phyloP scores from a whole-genome alignment of 2,888 invertebrate genomes.

The Apomyelois bistriatella region DNA sequence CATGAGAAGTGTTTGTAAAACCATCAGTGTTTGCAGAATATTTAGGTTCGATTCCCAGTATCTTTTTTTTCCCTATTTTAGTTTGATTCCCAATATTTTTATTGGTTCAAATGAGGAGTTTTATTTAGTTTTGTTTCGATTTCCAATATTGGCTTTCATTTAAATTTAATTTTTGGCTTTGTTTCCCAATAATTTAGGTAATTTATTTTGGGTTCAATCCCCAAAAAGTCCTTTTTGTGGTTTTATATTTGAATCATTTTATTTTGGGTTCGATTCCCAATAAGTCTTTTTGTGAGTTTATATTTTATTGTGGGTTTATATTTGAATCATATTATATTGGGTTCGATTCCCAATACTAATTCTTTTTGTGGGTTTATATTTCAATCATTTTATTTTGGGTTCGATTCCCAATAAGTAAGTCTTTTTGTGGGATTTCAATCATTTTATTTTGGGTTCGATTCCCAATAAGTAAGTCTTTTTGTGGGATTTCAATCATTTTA shows the following conservation, averaged over 20 bases:
- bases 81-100: too few species aligned
- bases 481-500: not conserved
- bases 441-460: slow-evolving; percentile 12
- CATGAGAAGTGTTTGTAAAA: too few species aligned
- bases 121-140: too few species aligned
- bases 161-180: too few species aligned
- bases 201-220: slow-evolving; percentile 15
- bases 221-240: not conserved
- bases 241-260: not conserved
- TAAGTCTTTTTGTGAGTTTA: not conserved
- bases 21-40: too few species aligned
- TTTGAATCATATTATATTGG: not conserved
- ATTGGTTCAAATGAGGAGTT: too few species aligned
- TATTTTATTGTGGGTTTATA: not conserved
- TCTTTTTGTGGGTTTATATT: not conserved
- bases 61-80: slow-evolving; percentile 15
- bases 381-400: slow-evolving; percentile 1
- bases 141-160: too few species aligned
- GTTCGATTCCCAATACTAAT: slow-evolving; percentile 11
- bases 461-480: not conserved
- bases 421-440: not conserved
- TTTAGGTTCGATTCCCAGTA: slow-evolving; percentile 13
- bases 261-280: slow-evolving; percentile 15
- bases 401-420: slow-evolving; percentile 10
- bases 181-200: slow-evolving; percentile 8